Percentiles rank a stretch among this genome's conserved stretches.
Conservation (phyloP, 2,888 invertebrate genomes). For the Caenorhabditis sp. region DNA sequence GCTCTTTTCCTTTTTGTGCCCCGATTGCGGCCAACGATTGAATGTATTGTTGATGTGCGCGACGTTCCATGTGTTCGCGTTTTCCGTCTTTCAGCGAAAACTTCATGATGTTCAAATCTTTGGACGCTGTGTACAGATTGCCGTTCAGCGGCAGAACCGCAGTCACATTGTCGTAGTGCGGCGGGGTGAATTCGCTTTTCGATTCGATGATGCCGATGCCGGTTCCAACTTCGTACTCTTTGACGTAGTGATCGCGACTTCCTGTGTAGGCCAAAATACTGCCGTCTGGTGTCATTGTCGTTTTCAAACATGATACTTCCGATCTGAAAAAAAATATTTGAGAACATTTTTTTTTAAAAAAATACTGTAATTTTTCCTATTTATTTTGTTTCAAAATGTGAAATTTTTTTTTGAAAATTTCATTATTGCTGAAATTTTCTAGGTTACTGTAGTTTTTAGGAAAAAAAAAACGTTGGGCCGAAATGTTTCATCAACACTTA, state of each 20-base stretch:
- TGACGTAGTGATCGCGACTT: conserved; percentile 86
- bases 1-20: conserved; percentile 2
- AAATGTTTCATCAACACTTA: no score
- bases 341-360: no score
- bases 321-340: conserved; percentile 14
- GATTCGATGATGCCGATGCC: conserved; percentile 62
- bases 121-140: conserved; percentile 82
- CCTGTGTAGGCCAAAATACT: conserved; percentile 79
- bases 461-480: no score
- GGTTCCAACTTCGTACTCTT: conserved; percentile 72
- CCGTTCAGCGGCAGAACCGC: conserved; percentile 75
- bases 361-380: no score
- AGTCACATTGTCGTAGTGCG: conserved; percentile 89
- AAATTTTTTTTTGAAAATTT: no score
- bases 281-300: conserved; percentile 78
- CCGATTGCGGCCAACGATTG: conserved; percentile 42
- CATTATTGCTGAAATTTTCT: no score
- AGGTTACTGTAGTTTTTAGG: no score
- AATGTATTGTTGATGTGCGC: conserved; percentile 54
- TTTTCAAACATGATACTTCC: conserved; percentile 31
- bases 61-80: conserved; percentile 56
- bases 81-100: conserved; percentile 55
- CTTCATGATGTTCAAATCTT: conserved; percentile 77
- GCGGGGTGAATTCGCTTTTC: conserved; percentile 80
- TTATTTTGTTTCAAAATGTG: no score